Conservation (phyloP, 2,113 vertebrate genomes). For the Fregata magnificens region DNA sequence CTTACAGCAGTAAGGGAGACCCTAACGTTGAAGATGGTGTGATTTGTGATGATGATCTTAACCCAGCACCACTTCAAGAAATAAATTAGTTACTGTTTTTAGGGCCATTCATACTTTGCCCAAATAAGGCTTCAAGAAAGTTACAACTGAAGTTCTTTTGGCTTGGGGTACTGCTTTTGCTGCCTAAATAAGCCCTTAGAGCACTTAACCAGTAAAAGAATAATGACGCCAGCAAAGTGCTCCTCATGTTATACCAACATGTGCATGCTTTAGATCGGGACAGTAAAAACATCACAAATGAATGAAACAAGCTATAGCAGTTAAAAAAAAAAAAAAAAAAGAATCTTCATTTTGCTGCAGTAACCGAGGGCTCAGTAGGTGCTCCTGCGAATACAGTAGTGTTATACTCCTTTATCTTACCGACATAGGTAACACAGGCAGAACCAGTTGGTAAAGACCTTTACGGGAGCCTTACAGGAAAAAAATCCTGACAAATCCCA, state of each 20-base stretch:
- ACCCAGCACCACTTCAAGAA: background rate
- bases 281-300: background rate
- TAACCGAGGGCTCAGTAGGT: background rate
- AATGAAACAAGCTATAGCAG: background rate
- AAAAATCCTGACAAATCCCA: background rate
- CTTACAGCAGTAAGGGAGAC: background rate
- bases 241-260: background rate
- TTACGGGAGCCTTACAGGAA: background rate
- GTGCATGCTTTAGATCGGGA: background rate
- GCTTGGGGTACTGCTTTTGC: constrained; percentile 11
- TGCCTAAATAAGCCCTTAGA: constrained; percentile 24
- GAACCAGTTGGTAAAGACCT: background rate
- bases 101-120: constrained; percentile 42
- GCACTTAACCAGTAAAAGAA: background rate
- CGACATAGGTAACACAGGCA: background rate
- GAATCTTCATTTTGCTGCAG: background rate
- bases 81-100: constrained; percentile 39
- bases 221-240: background rate
- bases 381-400: background rate
- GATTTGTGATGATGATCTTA: constrained; percentile 43
- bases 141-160: constrained; percentile 29
- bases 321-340: background rate
- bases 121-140: constrained; percentile 51
- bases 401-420: background rate
- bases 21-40: background rate